Evolutionary conservation across 2,888 invertebrate genomes (phyloP).

Genomic region (Mechanitis mazaeus): DNA sequence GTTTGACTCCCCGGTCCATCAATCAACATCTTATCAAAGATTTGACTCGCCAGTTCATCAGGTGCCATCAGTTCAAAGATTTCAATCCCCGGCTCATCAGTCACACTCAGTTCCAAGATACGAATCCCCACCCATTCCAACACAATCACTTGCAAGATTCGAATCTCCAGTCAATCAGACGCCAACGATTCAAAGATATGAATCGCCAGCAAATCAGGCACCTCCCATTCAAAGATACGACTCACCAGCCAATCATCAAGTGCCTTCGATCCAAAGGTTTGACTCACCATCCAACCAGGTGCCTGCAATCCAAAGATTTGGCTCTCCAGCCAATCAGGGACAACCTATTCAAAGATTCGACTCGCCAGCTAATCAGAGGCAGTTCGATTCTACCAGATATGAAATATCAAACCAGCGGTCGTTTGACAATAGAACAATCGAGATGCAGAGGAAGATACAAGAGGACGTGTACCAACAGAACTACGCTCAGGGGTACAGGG

Average conservation of each 20-base stretch:
- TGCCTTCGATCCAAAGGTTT: slow-evolving; percentile 16
- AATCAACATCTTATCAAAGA: slow-evolving; percentile 3
- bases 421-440: slow-evolving; percentile 27
- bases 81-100: slow-evolving; percentile 18
- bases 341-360: slow-evolving; percentile 1
- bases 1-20: slow-evolving; percentile 5
- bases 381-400: slow-evolving; percentile 23
- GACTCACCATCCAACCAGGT: slow-evolving; percentile 13
- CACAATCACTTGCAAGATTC: slow-evolving; percentile 16
- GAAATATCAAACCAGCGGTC: slow-evolving; percentile 29
- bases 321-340: slow-evolving; percentile 11
- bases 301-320: slow-evolving; percentile 3
- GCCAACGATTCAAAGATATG: slow-evolving; percentile 3
- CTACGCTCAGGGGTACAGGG: slow-evolving; percentile 43
- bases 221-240: slow-evolving; percentile 15
- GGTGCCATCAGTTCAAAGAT: slow-evolving; percentile 17
- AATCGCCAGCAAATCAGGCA: slow-evolving; percentile 24
- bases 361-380: slow-evolving; percentile 39
- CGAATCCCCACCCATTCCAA: slow-evolving; percentile 17
- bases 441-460: slow-evolving; percentile 23
- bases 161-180: slow-evolving; percentile 21
- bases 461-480: slow-evolving; percentile 30
- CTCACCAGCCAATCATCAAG: slow-evolving; percentile 24
- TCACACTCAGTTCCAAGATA: slow-evolving; percentile 22
- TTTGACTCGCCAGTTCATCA: slow-evolving; percentile 22